A percentile compares a stretch with the other conserved stretches of the same genome.
These are phyloP conservation scores for Sphyrna mokarran DNA, from an alignment of 2,113 vertebrate genomes.

Conservation along the genomic window DNA sequence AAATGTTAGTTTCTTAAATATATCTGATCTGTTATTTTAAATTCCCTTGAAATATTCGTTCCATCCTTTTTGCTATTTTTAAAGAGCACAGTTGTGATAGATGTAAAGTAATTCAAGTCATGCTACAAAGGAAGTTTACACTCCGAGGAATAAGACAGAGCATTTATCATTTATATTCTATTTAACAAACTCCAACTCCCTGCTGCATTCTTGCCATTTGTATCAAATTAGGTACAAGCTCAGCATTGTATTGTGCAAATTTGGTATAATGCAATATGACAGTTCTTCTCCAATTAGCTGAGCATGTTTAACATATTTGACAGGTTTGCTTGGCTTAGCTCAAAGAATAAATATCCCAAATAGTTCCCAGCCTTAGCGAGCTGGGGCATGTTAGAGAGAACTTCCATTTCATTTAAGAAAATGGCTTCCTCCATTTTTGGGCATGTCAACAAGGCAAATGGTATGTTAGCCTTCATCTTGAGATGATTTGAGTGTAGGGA, in stretches of 20 bases:
- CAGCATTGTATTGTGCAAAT: not conserved
- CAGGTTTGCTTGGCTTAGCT: not conserved
- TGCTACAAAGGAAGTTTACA: not conserved
- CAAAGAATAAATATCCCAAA: not conserved
- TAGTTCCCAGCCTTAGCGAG: not conserved
- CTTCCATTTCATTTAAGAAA: slow-evolving; percentile 1
- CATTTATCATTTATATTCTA: slow-evolving; percentile 32
- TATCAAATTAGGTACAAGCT: slow-evolving; percentile 26
- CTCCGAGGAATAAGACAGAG: not conserved
- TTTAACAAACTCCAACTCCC: slow-evolving; percentile 25
- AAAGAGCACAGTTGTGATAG: not conserved
- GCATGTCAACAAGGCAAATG: too few relatives aligned
- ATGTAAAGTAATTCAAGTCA: not conserved
- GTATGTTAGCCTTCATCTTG: too few relatives aligned
- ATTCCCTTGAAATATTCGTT: not conserved
- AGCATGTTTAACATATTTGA: slow-evolving; percentile 31
- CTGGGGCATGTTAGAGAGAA: not conserved
- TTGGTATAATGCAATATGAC: slow-evolving; percentile 9
- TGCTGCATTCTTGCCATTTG: slow-evolving; percentile 30
- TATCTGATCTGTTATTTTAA: not conserved
- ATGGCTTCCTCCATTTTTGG: not conserved
- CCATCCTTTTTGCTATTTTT: not conserved
- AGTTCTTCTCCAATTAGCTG: slow-evolving; percentile 10
- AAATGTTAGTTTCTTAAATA: not conserved
- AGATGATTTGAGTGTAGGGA: too few relatives aligned